A percentile compares a stretch with the other conserved stretches of the same genome.
These are phyloP conservation scores for Mus caroli DNA, from an alignment of 2,797 vertebrate genomes.

Conservation along the genomic window DNA sequence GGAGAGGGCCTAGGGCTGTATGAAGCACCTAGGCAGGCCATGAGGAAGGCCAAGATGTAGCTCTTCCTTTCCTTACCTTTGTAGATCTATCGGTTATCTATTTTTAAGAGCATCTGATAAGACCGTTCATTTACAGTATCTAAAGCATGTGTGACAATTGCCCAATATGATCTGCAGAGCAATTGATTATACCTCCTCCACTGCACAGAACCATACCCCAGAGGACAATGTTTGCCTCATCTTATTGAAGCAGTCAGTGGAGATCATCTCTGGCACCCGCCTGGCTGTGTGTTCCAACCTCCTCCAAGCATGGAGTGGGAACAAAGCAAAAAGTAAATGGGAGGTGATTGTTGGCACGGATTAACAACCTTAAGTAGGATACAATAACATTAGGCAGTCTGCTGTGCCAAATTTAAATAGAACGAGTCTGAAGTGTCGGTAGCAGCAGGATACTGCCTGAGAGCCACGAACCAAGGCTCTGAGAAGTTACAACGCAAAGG, in stretches of 20 bases:
- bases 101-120: neutral
- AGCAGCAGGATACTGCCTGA: neutral
- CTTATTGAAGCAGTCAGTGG: neutral
- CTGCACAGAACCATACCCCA: neutral
- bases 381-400: neutral
- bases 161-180: neutral
- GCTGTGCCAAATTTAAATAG: neutral
- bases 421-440: neutral
- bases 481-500: neutral
- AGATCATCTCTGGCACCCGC: neutral
- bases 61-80: neutral
- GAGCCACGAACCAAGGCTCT: neutral
- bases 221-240: neutral
- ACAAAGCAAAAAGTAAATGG: neutral
- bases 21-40: too few relatives aligned
- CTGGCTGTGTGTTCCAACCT: neutral
- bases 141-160: neutral
- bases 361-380: neutral
- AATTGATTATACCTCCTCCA: neutral
- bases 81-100: neutral
- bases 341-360: neutral
- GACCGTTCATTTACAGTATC: neutral
- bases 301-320: neutral
- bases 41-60: accelerated
- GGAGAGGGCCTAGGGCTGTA: too few relatives aligned